Conservation (phyloP, 2,797 vertebrate genomes). For the Lepus oiostolus region DNA sequence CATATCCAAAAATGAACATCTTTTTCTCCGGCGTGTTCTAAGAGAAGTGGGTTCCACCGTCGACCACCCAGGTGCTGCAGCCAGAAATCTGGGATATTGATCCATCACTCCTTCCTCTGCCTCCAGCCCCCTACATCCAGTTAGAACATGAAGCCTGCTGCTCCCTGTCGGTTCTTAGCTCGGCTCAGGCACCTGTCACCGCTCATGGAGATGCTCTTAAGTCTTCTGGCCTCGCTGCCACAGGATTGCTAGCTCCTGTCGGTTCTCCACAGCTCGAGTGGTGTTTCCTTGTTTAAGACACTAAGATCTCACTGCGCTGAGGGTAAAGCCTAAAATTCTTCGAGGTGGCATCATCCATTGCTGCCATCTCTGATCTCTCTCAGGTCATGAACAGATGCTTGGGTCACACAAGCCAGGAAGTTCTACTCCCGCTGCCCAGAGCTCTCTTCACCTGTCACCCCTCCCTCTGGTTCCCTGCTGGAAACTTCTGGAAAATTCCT, state of each 20-base stretch:
- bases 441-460: background rate
- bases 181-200: background rate
- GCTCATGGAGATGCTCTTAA: background rate
- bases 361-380: slow-evolving; percentile 46
- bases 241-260: background rate
- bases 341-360: background rate
- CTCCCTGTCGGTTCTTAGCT: background rate
- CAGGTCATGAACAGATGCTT: too few species aligned
- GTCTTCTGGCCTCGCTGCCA: background rate
- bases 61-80: background rate
- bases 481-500: background rate
- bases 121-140: background rate
- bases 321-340: slow-evolving; percentile 43
- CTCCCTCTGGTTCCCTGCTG: background rate
- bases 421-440: background rate
- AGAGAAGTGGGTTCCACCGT: background rate
- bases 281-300: slow-evolving; percentile 15
- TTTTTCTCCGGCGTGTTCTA: background rate
- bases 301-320: slow-evolving; percentile 27
- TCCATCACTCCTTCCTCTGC: background rate
- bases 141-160: background rate
- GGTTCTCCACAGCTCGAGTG: slow-evolving; percentile 35
- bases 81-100: slow-evolving; percentile 10
- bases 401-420: background rate
- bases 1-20: background rate